Conservation (phyloP, 2,113 vertebrate genomes). For the Agelaius tricolor region DNA sequence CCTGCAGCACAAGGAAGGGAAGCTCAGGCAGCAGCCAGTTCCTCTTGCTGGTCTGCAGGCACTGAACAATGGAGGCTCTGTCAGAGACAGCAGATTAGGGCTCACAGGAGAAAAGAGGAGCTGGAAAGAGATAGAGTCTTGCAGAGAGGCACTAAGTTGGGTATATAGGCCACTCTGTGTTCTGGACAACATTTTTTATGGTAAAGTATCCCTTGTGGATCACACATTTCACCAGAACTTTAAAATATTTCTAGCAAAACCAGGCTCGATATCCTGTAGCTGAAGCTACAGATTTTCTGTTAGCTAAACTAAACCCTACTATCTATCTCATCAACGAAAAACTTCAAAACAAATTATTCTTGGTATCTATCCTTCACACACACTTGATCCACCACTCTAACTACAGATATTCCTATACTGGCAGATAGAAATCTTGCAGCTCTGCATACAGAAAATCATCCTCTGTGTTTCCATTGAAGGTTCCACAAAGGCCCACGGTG, state of each 20-base stretch:
- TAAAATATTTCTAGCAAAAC: background rate
- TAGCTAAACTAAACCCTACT: background rate
- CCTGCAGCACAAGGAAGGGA: background rate
- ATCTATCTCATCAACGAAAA: background rate
- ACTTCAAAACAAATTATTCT: background rate
- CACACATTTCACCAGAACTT: background rate
- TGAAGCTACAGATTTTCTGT: background rate
- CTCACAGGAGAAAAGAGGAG: background rate
- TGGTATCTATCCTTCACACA: background rate
- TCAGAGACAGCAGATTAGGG: background rate
- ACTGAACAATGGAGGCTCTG: background rate
- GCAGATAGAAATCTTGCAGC: background rate
- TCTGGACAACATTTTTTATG: background rate
- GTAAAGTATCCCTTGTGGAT: background rate
- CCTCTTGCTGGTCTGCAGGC: background rate
- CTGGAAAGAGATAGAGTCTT: background rate
- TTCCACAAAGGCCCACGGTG: slow-evolving; percentile 92
- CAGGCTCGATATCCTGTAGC: background rate
- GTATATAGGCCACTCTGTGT: background rate
- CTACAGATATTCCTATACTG: background rate
- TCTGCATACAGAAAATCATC: slow-evolving; percentile 92
- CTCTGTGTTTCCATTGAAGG: slow-evolving; percentile 95
- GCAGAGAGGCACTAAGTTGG: background rate
- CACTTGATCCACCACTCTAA: background rate
- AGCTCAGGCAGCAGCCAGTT: background rate